These are phyloP conservation scores for Anarsia innoxiella DNA, from an alignment of 2,888 invertebrate genomes.

Conservation along the genomic window DNA sequence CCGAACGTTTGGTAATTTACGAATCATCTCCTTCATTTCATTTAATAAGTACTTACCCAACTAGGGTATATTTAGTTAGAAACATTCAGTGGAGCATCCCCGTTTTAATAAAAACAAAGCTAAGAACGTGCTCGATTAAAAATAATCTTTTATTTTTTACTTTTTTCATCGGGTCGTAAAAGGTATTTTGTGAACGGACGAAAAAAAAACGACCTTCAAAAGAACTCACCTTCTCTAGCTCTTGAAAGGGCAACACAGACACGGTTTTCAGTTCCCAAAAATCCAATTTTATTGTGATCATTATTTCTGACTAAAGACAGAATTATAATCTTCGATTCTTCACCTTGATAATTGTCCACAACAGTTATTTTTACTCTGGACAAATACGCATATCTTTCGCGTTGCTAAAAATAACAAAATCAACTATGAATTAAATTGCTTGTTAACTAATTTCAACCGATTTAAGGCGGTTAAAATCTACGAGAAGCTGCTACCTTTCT, in stretches of 20 bases:
- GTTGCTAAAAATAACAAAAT: constrained; percentile 48
- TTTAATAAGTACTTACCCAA: too few species aligned
- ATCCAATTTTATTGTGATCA: constrained; percentile 78
- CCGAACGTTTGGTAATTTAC: too few species aligned
- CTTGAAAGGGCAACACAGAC: constrained; percentile 86
- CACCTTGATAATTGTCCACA: constrained; percentile 88
- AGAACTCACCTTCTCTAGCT: constrained; percentile 64
- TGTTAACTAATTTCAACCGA: background rate
- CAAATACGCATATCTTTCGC: constrained; percentile 39
- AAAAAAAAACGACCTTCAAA: too few species aligned
- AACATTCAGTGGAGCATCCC: too few species aligned
- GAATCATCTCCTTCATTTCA: too few species aligned
- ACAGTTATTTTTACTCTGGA: constrained; percentile 77
- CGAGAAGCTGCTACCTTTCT: constrained; percentile 52
- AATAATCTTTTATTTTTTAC: too few species aligned
- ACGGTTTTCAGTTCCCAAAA: constrained; percentile 80
- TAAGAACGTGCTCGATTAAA: too few species aligned
- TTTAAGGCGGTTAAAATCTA: background rate
- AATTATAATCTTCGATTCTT: constrained; percentile 85
- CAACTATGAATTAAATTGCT: background rate
- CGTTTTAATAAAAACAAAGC: too few species aligned
- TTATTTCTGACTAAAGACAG: constrained; percentile 87
- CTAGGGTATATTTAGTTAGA: too few species aligned
- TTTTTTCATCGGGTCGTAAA: too few species aligned
- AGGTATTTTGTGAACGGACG: too few species aligned